Conservation (phyloP, 2,888 invertebrate genomes). For the Lasiommata megera region DNA sequence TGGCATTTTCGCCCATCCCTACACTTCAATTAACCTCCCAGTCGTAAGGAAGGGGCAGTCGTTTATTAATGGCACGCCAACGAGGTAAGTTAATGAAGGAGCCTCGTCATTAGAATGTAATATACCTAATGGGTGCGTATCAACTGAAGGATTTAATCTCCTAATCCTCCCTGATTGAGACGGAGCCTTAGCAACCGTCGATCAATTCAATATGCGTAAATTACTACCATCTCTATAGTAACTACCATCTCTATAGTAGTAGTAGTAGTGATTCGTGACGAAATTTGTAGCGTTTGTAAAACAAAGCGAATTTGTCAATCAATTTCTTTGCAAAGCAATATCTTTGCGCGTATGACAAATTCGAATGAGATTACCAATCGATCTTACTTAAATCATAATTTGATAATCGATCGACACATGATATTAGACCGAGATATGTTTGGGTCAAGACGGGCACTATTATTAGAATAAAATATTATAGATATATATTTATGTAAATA, state of each 20-base stretch:
- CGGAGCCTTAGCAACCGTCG: slow-evolving; percentile 50
- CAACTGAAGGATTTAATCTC: slow-evolving; percentile 59
- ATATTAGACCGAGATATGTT: too few species aligned
- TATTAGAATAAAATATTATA: too few species aligned
- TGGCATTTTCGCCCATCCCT: too few species aligned
- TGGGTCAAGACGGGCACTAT: too few species aligned
- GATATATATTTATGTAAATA: too few species aligned
- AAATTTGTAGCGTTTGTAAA: neutral
- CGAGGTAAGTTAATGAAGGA: slow-evolving; percentile 5
- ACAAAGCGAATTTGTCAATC: too few species aligned
- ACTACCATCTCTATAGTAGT: too few species aligned
- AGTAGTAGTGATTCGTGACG: slow-evolving; percentile 11
- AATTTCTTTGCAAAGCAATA: too few species aligned
- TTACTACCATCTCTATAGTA: slow-evolving; percentile 43
- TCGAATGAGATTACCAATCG: too few species aligned
- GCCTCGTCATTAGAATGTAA: slow-evolving; percentile 33
- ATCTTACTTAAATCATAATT: too few species aligned
- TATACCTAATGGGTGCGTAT: slow-evolving; percentile 46
- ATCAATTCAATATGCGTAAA: slow-evolving; percentile 68
- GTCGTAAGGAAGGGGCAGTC: neutral
- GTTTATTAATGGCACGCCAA: slow-evolving; percentile 13
- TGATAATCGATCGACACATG: too few species aligned
- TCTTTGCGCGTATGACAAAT: too few species aligned
- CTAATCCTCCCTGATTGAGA: slow-evolving; percentile 51
- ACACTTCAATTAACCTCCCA: neutral